Evolutionary conservation across 1,140 invertebrate species (phyloP).

Genomic region (Drosophila lini): DNA sequence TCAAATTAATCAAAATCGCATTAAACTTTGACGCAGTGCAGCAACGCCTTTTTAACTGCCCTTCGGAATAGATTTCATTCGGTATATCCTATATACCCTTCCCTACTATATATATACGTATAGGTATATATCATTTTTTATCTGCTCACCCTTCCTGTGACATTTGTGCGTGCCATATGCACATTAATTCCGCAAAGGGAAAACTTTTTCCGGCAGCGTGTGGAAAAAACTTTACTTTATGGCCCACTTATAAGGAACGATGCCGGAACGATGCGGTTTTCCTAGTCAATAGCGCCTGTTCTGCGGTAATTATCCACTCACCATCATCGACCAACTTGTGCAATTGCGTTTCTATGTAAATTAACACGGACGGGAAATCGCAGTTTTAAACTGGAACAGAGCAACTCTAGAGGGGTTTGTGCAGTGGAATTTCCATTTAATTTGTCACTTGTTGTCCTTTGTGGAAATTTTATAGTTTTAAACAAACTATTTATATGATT

Average conservation of each 20-base stretch:
- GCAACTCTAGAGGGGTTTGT: neutral
- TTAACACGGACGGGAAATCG: constrained; percentile 6
- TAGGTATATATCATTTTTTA: constrained; percentile 9
- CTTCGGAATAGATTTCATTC: constrained; percentile 17
- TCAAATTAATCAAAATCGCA: constrained; percentile 80
- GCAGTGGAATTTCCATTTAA: neutral
- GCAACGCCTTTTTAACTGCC: constrained; percentile 62
- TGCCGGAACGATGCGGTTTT: constrained; percentile 63
- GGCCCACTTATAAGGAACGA: constrained; percentile 60
- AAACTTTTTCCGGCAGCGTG: constrained; percentile 51
- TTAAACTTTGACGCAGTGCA: constrained; percentile 78
- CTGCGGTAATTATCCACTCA: constrained; percentile 74
- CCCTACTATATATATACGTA: neutral
- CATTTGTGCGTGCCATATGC: constrained; percentile 74
- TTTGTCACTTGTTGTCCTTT: neutral
- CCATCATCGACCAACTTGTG: constrained; percentile 42
- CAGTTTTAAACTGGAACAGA: constrained; percentile 26
- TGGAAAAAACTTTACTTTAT: constrained; percentile 71
- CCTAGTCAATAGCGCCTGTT: constrained; percentile 32
- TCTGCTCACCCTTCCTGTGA: constrained; percentile 21
- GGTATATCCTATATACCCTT: neutral
- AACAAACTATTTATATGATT: neutral
- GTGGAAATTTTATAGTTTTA: neutral
- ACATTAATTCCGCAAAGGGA: constrained; percentile 70
- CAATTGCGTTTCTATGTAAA: constrained; percentile 64